A percentile compares a stretch with the other conserved stretches of the same genome.
phyloP scores from a whole-genome alignment of 2,113 vertebrate species.

The Rissa tridactyla region DNA sequence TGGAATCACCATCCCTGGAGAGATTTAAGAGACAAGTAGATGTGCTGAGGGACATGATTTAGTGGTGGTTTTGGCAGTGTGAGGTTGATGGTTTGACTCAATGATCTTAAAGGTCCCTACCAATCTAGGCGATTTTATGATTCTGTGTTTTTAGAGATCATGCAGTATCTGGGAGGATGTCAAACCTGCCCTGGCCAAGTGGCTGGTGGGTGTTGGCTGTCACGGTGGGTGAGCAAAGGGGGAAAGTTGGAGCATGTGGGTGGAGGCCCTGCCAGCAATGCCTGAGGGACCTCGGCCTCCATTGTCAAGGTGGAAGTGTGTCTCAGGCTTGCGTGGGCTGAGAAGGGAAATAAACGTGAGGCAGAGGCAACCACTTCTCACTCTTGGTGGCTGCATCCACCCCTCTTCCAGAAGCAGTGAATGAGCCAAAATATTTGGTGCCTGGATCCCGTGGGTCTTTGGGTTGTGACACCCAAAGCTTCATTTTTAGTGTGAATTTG shows the following conservation, averaged over 20 bases:
- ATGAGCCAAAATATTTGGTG: background rate
- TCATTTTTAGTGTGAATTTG: background rate
- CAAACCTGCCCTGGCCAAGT: too few species aligned
- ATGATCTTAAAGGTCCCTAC: background rate
- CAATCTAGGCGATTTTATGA: background rate
- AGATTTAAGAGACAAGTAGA: background rate
- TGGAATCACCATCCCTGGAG: background rate
- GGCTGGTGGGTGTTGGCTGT: too few species aligned
- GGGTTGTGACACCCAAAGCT: background rate
- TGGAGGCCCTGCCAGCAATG: too few species aligned
- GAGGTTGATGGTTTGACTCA: background rate
- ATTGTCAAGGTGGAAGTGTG: accelerated
- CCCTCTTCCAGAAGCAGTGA: background rate
- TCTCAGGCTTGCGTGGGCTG: accelerated
- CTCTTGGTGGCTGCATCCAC: background rate
- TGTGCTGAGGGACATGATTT: background rate
- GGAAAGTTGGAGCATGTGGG: accelerated
- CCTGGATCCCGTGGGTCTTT: accelerated
- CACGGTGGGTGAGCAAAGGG: accelerated
- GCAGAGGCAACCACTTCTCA: accelerated
- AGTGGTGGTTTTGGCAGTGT: background rate
- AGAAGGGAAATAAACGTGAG: background rate
- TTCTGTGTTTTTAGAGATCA: background rate
- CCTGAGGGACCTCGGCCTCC: background rate
- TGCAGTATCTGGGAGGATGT: background rate